phyloP scores from a whole-genome alignment of 1,140 invertebrate species.

The Pseudomyrmex concolor region DNA sequence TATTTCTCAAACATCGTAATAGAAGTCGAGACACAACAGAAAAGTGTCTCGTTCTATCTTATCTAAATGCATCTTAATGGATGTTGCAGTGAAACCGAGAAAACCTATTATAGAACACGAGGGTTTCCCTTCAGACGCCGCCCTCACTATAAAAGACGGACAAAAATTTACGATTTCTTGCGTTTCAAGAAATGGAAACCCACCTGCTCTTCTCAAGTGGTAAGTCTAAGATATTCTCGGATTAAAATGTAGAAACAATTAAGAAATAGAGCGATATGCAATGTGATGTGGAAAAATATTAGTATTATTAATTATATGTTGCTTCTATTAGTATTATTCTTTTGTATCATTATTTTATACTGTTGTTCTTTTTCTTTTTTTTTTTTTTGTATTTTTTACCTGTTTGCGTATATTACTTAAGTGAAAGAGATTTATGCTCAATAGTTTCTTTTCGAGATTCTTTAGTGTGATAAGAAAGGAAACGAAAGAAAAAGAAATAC shows the following conservation, averaged over 20 bases:
- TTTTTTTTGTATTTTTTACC: not conserved
- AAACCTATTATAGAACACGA: constrained; percentile 92
- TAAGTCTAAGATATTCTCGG: constrained; percentile 78
- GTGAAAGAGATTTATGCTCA: not conserved
- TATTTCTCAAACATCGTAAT: not conserved
- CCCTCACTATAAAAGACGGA: constrained; percentile 89
- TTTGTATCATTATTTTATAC: not conserved
- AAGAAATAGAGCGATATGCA: not conserved
- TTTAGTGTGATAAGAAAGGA: not conserved
- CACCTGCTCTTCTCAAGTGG: constrained; percentile 93
- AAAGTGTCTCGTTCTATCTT: constrained; percentile 12
- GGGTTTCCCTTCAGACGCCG: constrained; percentile 87
- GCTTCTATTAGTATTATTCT: not conserved
- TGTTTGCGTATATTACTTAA: not conserved
- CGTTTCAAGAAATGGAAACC: constrained; percentile 93
- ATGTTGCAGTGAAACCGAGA: constrained; percentile 91
- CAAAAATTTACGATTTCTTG: constrained; percentile 92
- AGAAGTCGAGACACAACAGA: not conserved
- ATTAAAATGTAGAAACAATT: not conserved
- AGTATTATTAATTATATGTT: no score
- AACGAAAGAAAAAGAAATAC: constrained; percentile 6
- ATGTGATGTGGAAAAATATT: not conserved
- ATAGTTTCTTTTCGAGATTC: not conserved
- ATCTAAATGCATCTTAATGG: constrained; percentile 36
- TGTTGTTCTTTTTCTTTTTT: not conserved